Conservation (phyloP, 2,888 invertebrate species). For the Lordiphosa fenestrarum region DNA sequence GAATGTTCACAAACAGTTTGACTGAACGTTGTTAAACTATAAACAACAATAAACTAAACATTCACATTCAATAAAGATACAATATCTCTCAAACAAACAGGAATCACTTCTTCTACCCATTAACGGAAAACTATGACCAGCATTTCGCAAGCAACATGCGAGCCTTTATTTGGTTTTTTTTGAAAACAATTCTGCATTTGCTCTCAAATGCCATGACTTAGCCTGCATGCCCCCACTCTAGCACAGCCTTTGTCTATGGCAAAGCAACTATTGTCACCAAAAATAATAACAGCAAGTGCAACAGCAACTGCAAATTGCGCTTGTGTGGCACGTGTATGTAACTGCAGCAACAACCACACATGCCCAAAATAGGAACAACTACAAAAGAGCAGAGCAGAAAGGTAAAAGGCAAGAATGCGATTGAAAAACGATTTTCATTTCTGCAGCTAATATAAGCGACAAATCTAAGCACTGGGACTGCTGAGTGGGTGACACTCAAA, state of each 20-base stretch:
- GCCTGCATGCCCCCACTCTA: neutral
- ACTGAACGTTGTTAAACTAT: no score
- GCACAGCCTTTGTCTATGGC: conserved; percentile 13
- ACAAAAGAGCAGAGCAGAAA: conserved; percentile 39
- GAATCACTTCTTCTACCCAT: no score
- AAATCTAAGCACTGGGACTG: conserved; percentile 48
- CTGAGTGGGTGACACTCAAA: conserved; percentile 12
- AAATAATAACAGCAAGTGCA: conserved; percentile 49
- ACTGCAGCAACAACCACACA: conserved; percentile 21
- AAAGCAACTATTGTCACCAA: conserved; percentile 41
- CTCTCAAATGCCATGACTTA: neutral
- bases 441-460: conserved; percentile 73
- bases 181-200: no score
- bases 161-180: no score
- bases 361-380: conserved; percentile 10
- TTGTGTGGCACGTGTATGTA: conserved; percentile 39
- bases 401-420: conserved; percentile 65
- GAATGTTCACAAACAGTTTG: no score
- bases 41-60: no score
- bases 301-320: conserved; percentile 63
- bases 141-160: no score
- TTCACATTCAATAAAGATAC: no score
- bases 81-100: no score
- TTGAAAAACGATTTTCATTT: conserved; percentile 73
- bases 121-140: no score